Conservation (phyloP, 2,113 vertebrate genomes). For the Sebastes fasciatus region DNA sequence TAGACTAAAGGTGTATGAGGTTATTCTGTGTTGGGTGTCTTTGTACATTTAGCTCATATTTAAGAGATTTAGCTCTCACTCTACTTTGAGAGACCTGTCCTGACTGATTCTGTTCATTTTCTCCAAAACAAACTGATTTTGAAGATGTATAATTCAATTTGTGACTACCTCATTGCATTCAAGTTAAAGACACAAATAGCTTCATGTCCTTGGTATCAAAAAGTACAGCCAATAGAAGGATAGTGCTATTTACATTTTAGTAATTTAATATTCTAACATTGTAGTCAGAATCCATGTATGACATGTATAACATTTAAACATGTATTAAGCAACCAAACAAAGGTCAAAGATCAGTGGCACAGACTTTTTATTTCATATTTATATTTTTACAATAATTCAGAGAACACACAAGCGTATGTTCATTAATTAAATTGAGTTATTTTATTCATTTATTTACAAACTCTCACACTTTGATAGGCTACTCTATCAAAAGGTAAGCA, state of each 20-base stretch:
- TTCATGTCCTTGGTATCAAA: neutral
- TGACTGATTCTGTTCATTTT: neutral
- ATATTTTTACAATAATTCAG: neutral
- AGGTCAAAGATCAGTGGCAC: neutral
- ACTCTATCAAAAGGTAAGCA: too few species aligned
- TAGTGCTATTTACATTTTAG: neutral
- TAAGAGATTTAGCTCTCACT: neutral
- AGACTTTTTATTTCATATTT: neutral
- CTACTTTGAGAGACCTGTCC: neutral
- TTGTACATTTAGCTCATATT: neutral
- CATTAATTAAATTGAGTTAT: neutral
- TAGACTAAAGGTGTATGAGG: neutral
- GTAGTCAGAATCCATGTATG: neutral
- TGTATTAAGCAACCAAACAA: neutral
- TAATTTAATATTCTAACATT: neutral
- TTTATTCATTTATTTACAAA: neutral
- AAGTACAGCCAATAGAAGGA: neutral
- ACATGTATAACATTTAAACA: neutral
- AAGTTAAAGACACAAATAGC: neutral
- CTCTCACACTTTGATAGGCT: too few species aligned
- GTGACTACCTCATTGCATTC: neutral
- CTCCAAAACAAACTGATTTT: neutral
- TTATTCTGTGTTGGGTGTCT: conserved; percentile 1
- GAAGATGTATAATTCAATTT: neutral
- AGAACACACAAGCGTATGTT: neutral